Base-by-base conservation (phyloP, 2,113 vertebrate species). In the Solea solea region DNA sequence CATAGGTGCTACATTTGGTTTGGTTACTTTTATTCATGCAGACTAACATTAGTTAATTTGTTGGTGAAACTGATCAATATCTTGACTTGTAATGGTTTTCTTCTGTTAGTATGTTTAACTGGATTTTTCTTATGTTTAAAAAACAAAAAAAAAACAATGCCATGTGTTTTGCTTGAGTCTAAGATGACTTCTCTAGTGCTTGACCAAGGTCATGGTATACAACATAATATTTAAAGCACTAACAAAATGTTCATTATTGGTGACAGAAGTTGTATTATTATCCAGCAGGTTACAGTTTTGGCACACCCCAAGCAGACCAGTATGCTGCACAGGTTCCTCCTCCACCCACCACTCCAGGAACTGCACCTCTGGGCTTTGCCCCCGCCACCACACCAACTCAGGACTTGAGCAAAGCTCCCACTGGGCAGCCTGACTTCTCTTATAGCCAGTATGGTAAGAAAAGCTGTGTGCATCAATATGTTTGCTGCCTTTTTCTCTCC, bases 381-480 rank as follows among this genome's bases (percentile, higher is more conserved):
- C 95, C 96, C 4, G 95, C 98, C 73, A 96, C 95, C 81, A 95
- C 97, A 88, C 96, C 98, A 65, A 96, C 97, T 95, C 98, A 98
- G 84, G 98, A 99, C 91, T 95, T 98, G 94, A 97, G 95, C 95
- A 99, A 99, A 94, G 95, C 96, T 86, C 95, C 96, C 2, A 92
- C 95, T 44, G 97, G 95, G 83, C 98, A 98, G 89, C 97, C 96
- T 25, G 98, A 99, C 83, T 99, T 98, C 89, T 91, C 98, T 70
- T 99, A 98, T 58, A 96, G 95, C 89, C 98, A 99, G 90, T 99
- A 98, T 92, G 98, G 98, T 99, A 94, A 96, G 97, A 95, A 81
- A 65, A 74, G 59, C 68, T 64, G 69, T 60, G 69, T 75, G 53
- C 57, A 76, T 67, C 45, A 57, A 70, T 16, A 41, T 60, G 64